Percentiles rank a stretch among this genome's conserved stretches.
These are phyloP conservation scores for Mylabris sibirica DNA, from an alignment of 2,888 invertebrate genomes.

Conservation along the genomic window DNA sequence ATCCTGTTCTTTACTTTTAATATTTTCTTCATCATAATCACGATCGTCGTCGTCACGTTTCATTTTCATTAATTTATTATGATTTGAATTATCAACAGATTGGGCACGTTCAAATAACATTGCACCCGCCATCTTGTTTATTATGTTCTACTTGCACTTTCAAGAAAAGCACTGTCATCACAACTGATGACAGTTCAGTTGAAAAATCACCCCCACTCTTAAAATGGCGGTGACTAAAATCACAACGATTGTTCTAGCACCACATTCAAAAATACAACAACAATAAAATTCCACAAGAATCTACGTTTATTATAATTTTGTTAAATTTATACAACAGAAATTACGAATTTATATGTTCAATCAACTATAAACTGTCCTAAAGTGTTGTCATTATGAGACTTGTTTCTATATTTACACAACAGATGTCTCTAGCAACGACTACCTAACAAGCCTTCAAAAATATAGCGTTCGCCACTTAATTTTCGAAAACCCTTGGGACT, in stretches of 20 bases:
- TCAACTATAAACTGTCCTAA: no score
- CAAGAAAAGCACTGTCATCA: slow-evolving; percentile 63
- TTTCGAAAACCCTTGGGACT: no score
- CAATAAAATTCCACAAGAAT: not conserved
- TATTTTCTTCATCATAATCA: slow-evolving; percentile 88
- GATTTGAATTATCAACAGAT: slow-evolving; percentile 76
- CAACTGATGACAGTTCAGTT: slow-evolving; percentile 2
- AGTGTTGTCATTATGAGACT: no score
- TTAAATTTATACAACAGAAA: no score
- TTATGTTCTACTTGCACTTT: slow-evolving; percentile 27
- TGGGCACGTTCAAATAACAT: slow-evolving; percentile 88
- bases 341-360: no score
- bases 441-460: no score
- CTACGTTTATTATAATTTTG: no score
- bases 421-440: no score
- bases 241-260: not conserved
- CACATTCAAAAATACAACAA: not conserved
- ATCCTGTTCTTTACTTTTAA: slow-evolving; percentile 91
- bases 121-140: slow-evolving; percentile 82
- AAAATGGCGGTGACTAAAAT: not conserved
- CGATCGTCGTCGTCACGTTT: slow-evolving; percentile 78
- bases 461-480: no score
- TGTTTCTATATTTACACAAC: no score
- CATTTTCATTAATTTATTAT: slow-evolving; percentile 81
- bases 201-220: not conserved